Percentiles rank a stretch among this genome's conserved stretches.
Evolutionary conservation across 2,888 invertebrate species (phyloP).

Genomic region (Cosmorhoe ocellata): DNA sequence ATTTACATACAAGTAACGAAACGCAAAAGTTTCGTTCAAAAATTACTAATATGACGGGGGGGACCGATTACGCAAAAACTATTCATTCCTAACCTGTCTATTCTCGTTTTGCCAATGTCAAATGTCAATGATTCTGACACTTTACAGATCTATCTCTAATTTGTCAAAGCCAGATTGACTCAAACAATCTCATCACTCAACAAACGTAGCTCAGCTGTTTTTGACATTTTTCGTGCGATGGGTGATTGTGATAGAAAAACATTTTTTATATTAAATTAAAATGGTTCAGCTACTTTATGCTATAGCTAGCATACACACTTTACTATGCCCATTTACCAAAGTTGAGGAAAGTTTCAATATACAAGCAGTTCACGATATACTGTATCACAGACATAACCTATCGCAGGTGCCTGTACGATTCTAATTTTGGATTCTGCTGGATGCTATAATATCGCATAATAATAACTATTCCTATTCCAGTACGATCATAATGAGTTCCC

Average conservation of each 20-base stretch:
- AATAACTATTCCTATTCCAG: conserved; percentile 77
- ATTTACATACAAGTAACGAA: too few species aligned
- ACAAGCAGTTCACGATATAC: conserved; percentile 98
- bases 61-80: too few species aligned
- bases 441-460: conserved; percentile 42
- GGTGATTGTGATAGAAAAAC: conserved; percentile 48
- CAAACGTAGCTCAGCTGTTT: conserved; percentile 22
- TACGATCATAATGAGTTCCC: conserved; percentile 99
- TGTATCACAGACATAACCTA: conserved; percentile 93
- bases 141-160: too few species aligned
- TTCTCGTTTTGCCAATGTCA: too few species aligned
- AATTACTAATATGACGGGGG: too few species aligned
- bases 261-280: conserved; percentile 43
- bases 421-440: conserved; percentile 73
- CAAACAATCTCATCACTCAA: too few species aligned
- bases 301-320: conserved; percentile 89
- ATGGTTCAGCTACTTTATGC: conserved; percentile 90
- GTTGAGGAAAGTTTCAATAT: conserved; percentile 99
- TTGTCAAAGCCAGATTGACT: too few species aligned
- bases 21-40: too few species aligned
- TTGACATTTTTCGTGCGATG: conserved; percentile 42
- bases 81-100: too few species aligned
- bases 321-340: conserved; percentile 97
- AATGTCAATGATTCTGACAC: too few species aligned
- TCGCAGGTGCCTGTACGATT: conserved; percentile 85